Conservation (phyloP, 2,797 vertebrate genomes). For the Ceryle rudis region DNA sequence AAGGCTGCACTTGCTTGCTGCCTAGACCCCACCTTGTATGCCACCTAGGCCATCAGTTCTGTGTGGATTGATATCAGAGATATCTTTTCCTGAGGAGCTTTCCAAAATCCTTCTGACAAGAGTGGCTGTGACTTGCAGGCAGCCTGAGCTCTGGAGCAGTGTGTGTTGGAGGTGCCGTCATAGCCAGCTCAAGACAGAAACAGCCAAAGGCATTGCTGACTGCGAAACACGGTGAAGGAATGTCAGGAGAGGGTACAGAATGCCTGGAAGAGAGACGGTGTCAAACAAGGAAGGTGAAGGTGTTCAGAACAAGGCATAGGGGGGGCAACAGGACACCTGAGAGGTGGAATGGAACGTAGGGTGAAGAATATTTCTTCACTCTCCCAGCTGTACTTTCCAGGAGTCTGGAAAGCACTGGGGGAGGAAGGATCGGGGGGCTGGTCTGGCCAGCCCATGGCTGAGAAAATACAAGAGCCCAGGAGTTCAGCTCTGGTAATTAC, state of each 20-base stretch:
- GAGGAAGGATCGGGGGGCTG: neutral
- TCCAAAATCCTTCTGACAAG: neutral
- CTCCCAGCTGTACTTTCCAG: neutral
- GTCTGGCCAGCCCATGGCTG: neutral
- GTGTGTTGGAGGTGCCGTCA: neutral
- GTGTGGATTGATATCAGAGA: neutral
- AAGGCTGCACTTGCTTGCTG: neutral
- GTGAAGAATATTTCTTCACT: neutral
- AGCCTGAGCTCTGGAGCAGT: neutral
- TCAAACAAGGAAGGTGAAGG: neutral
- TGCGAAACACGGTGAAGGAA: neutral
- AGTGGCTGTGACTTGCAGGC: neutral
- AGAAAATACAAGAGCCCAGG: neutral
- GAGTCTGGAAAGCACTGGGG: neutral
- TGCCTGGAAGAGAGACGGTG: neutral
- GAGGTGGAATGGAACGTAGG: neutral
- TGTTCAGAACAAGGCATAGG: neutral
- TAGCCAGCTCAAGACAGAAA: neutral
- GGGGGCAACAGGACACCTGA: neutral
- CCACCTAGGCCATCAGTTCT: neutral
- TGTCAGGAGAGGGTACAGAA: neutral
- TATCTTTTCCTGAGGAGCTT: neutral
- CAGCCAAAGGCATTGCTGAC: neutral
- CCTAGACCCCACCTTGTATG: neutral
- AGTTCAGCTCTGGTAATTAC: conserved; percentile 30